Evolutionary conservation across 2,888 invertebrate species (phyloP).

Genomic region (Neoascia interrupta): DNA sequence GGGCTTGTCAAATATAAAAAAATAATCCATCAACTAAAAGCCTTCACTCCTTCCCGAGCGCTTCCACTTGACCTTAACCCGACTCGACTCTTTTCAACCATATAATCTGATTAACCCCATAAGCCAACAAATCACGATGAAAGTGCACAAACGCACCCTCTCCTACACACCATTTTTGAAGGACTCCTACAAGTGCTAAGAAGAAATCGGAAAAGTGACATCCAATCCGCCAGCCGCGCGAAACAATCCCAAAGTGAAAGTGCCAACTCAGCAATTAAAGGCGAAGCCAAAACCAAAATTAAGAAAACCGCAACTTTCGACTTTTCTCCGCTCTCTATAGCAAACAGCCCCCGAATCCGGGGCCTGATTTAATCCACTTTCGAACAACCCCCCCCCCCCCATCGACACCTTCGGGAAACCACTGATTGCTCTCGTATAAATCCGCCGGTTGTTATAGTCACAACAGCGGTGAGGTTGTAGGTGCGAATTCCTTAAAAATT

Average conservation of each 20-base stretch:
- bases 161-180: too few relatives aligned
- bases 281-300: conserved; percentile 56
- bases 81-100: too few relatives aligned
- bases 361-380: conserved; percentile 46
- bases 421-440: conserved; percentile 53
- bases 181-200: too few relatives aligned
- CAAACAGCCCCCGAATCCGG: background rate
- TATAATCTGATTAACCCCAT: conserved; percentile 1
- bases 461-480: conserved; percentile 1
- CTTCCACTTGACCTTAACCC: too few relatives aligned
- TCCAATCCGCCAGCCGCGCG: background rate
- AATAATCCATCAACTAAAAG: too few relatives aligned
- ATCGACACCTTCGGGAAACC: conserved; percentile 54
- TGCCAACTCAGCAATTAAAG: conserved; percentile 61
- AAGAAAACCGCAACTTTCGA: conserved; percentile 62
- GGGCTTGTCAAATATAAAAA: too few relatives aligned
- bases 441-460: conserved; percentile 9
- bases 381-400: background rate
- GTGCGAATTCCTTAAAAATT: background rate
- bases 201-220: conserved; percentile 20
- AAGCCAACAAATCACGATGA: conserved; percentile 32
- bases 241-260: conserved; percentile 49
- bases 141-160: background rate
- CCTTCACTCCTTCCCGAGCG: too few relatives aligned
- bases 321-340: background rate